Conservation (phyloP, 30 jellyfish, hydroid and myxozoan species). For the Aurelia coerulea region DNA sequence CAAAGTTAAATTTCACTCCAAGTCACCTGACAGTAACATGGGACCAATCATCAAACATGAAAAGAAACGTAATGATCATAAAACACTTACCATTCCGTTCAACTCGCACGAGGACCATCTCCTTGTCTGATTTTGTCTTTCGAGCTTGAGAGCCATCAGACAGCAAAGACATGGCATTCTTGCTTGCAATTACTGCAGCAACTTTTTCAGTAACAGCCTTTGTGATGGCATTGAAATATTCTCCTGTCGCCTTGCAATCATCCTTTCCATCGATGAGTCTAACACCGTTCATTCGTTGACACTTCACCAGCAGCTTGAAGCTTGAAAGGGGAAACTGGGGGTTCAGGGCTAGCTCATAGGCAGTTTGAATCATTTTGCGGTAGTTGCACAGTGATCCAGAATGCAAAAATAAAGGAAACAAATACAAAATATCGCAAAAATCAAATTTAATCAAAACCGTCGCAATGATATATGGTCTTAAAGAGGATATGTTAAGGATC, state of each 20-base stretch:
- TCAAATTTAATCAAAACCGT: too few relatives aligned
- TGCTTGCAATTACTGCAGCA: slow-evolving; percentile 20
- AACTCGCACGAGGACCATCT: slow-evolving; percentile 49
- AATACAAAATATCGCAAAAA: too few relatives aligned
- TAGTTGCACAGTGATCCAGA: too few relatives aligned
- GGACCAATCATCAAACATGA: too few relatives aligned
- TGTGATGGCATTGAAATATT: slow-evolving; percentile 4
- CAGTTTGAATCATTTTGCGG: background rate
- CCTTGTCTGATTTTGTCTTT: slow-evolving; percentile 59
- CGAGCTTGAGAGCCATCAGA: slow-evolving; percentile 65
- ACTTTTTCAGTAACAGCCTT: slow-evolving; percentile 42
- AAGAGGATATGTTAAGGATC: too few relatives aligned
- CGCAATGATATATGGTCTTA: too few relatives aligned
- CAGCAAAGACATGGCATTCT: too few relatives aligned
- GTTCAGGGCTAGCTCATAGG: slow-evolving; percentile 35
- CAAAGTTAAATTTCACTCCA: too few relatives aligned
- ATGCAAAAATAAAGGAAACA: too few relatives aligned
- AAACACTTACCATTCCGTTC: slow-evolving; percentile 51
- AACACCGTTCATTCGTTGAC: slow-evolving; percentile 43
- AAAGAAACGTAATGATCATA: too few relatives aligned
- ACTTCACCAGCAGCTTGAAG: slow-evolving; percentile 17
- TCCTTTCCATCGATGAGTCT: slow-evolving; percentile 25
- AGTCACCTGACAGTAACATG: too few relatives aligned
- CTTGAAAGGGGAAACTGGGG: slow-evolving; percentile 33
- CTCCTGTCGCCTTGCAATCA: slow-evolving; percentile 15